Evolutionary conservation across 2,888 invertebrate genomes (phyloP), one percentile per base, ranked within the genome.

Genomic region (Rhabditoides inermis): DNA sequence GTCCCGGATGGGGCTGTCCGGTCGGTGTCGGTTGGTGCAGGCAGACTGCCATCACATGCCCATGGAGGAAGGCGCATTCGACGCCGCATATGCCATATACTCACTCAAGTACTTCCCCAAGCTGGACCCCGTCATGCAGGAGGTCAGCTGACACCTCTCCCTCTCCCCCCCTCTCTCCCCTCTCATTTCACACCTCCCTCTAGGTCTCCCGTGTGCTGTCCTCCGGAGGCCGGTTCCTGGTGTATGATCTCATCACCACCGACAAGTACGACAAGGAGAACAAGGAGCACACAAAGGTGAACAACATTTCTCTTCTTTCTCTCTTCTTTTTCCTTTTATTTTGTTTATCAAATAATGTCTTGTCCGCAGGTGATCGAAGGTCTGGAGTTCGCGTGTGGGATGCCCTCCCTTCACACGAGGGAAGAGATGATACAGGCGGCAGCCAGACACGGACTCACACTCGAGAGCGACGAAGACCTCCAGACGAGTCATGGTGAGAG

Each of bases 181-280:
- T 20, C 37, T 25, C 20, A 20, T 23, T 22, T 2, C 22, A 20
- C 18, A 28, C 42, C 26, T 32, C 44, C 36, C 37, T 42, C n/a
- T 26, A 60, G 53, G 60, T 70, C 32, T 46, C 62, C 15, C 57
- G 74, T 23, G 63, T 72, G 27, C 53, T 74, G 28, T 66, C 67
- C 41, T 60, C 65, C 0, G 67, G 66, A 22, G 74, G 75, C 1
- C 64, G 60, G 42, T 73, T 74, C 36, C 53, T 72, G 18, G 58
- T 75, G 26, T 74, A 74, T 53, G 74, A 74, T 56, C 49, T 74
- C 47, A 60, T 75, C n/a, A 74, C 70, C 45, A 75, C 75, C 6
- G 63, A 63, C 26, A 53, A 63, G 23, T 74, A 66, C 52, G 69
- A 73, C 55, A 53, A 50, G 45, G 45, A 49, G 7, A 65, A 69